Evolutionary conservation across 2,888 invertebrate genomes (phyloP).

Genomic region (Eugnorisma glareosa): DNA sequence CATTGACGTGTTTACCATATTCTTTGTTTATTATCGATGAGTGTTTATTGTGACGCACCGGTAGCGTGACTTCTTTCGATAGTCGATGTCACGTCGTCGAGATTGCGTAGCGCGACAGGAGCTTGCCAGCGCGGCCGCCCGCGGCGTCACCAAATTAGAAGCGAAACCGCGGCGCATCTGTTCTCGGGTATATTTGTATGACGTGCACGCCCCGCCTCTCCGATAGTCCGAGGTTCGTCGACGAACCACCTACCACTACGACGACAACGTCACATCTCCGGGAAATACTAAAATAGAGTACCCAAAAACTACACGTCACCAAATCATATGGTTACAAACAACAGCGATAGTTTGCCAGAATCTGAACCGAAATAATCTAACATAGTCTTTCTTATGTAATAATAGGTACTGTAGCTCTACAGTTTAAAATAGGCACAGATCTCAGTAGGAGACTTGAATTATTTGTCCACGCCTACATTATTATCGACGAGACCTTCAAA

Average conservation of each 20-base stretch:
- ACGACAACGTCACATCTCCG: conserved; percentile 72
- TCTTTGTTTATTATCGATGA: conserved; percentile 68
- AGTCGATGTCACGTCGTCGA: conserved; percentile 71
- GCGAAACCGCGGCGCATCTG: conserved; percentile 76
- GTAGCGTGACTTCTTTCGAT: conserved; percentile 59
- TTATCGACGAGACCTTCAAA: conserved; percentile 73
- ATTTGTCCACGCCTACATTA: conserved; percentile 47
- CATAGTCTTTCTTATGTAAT: conserved; percentile 57
- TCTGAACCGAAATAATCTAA: conserved; percentile 60
- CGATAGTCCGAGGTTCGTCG: conserved; percentile 71
- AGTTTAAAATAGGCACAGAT: conserved; percentile 46
- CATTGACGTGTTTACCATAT: conserved; percentile 66
- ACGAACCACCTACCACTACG: conserved; percentile 78
- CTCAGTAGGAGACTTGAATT: conserved; percentile 28
- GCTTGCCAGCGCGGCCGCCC: conserved; percentile 65
- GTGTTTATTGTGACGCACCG: conserved; percentile 70
- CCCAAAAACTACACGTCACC: conserved; percentile 66
- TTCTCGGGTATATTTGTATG: conserved; percentile 79
- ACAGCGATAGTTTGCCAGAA: conserved; percentile 67
- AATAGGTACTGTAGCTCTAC: conserved; percentile 26
- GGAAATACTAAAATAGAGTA: conserved; percentile 76
- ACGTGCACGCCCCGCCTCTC: conserved; percentile 84
- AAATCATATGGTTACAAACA: conserved; percentile 65
- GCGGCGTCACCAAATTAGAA: conserved; percentile 89
- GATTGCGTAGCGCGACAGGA: conserved; percentile 73